phyloP scores from a whole-genome alignment of 2,888 invertebrate genomes.

The Eupithecia abbreviata region DNA sequence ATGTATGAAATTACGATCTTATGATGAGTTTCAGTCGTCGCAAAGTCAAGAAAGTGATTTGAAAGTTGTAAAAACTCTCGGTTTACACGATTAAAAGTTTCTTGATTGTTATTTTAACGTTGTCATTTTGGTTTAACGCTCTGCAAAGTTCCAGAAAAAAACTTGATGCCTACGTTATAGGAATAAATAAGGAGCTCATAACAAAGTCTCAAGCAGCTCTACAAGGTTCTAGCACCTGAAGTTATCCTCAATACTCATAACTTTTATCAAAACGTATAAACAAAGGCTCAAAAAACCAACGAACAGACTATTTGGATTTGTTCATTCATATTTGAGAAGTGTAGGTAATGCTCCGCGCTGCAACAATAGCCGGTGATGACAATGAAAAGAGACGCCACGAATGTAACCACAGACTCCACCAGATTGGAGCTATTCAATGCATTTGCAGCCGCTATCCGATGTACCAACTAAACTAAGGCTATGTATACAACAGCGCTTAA shows the following conservation, averaged over 20 bases:
- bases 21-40: conserved; percentile 44
- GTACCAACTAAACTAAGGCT: neutral
- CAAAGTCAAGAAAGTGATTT: conserved; percentile 48
- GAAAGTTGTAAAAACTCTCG: conserved; percentile 41
- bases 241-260: neutral
- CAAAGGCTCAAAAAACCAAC: neutral
- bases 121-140: conserved; percentile 6
- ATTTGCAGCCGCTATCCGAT: neutral
- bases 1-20: conserved; percentile 44
- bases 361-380: conserved; percentile 21
- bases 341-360: neutral
- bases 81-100: conserved; percentile 46
- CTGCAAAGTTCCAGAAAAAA: neutral
- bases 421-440: conserved; percentile 21
- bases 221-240: neutral
- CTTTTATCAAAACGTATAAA: neutral
- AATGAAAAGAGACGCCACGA: conserved; percentile 3
- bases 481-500: too few species aligned
- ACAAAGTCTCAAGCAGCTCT: neutral
- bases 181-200: neutral
- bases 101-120: conserved; percentile 28
- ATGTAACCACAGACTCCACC: conserved; percentile 4
- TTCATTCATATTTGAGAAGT: neutral
- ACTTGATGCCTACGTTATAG: neutral
- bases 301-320: neutral